Percentiles rank a stretch among this genome's conserved stretches.
phyloP scores from a whole-genome alignment of 1,140 invertebrate genomes.

The Drosophila burlai region DNA sequence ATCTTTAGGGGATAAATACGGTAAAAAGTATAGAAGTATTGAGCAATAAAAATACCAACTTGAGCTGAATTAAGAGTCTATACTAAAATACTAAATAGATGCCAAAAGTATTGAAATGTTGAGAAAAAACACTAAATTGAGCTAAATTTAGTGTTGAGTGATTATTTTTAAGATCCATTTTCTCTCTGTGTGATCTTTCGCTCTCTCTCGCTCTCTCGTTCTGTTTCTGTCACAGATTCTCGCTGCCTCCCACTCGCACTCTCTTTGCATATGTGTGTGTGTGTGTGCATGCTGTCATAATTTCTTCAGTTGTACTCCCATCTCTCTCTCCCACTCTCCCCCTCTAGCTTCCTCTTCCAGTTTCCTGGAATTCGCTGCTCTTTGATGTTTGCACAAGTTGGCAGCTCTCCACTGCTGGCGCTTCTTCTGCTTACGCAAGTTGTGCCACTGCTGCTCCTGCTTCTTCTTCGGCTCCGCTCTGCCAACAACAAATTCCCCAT shows the following conservation, averaged over 20 bases:
- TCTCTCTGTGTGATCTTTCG: not conserved
- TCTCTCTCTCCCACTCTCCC: not conserved
- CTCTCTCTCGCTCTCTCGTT: not conserved
- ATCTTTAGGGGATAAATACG: no score
- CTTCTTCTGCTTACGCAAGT: conserved; percentile 74
- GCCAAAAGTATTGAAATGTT: no score
- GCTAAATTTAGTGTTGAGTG: no score
- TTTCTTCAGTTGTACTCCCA: conserved; percentile 49
- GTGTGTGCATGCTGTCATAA: conserved; percentile 44
- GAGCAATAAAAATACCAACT: no score
- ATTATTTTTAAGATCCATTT: not conserved
- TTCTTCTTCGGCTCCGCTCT: conserved; percentile 52
- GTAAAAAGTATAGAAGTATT: no score
- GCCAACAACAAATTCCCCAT: conserved; percentile 77
- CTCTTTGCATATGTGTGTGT: conserved; percentile 35
- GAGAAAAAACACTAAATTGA: no score
- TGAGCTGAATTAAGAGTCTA: no score
- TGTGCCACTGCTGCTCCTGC: conserved; percentile 22
- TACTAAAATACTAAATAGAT: no score
- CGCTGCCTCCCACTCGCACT: not conserved
- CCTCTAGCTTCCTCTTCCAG: conserved; percentile 1
- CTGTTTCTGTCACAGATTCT: conserved; percentile 9
- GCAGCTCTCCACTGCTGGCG: conserved; percentile 24
- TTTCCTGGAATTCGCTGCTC: conserved; percentile 44
- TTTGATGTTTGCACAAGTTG: conserved; percentile 82